Evolutionary conservation across 2,888 invertebrate species (phyloP).

Genomic region (Lasioglossum morio): DNA sequence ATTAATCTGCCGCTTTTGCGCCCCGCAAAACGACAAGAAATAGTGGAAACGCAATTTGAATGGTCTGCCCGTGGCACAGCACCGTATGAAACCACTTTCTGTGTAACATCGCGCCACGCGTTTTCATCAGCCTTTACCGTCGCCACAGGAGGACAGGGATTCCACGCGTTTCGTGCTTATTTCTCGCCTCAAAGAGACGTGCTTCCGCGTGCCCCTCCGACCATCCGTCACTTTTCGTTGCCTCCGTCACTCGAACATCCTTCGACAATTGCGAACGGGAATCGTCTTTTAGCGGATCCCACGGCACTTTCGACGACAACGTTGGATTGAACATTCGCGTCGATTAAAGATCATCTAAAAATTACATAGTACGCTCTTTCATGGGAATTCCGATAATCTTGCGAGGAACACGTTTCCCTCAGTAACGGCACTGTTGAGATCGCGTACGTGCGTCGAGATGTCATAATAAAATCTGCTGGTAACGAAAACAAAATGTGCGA

Average conservation of each 20-base stretch:
- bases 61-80: slow-evolving; percentile 62
- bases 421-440: background rate
- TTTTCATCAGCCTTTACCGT: slow-evolving; percentile 53
- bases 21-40: slow-evolving; percentile 76
- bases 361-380: slow-evolving; percentile 31
- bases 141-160: slow-evolving; percentile 53
- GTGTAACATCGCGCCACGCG: slow-evolving; percentile 65
- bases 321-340: slow-evolving; percentile 19
- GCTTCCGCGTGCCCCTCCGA: slow-evolving; percentile 33
- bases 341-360: slow-evolving; percentile 9
- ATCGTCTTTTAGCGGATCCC: slow-evolving; percentile 13
- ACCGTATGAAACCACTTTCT: slow-evolving; percentile 70
- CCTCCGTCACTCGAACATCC: slow-evolving; percentile 8
- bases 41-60: slow-evolving; percentile 80
- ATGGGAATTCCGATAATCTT: slow-evolving; percentile 29
- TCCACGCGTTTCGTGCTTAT: slow-evolving; percentile 59
- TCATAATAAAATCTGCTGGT: no score
- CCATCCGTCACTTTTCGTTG: slow-evolving; percentile 35
- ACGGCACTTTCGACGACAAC: slow-evolving; percentile 14
- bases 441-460: background rate
- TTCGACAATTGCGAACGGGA: slow-evolving; percentile 7
- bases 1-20: slow-evolving; percentile 81
- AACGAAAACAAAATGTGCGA: no score
- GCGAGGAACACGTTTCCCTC: slow-evolving; percentile 15
- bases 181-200: slow-evolving; percentile 50